These are phyloP conservation scores for Campylorhamphus procurvoides DNA, from an alignment of 2,113 vertebrate species.

Conservation along the genomic window DNA sequence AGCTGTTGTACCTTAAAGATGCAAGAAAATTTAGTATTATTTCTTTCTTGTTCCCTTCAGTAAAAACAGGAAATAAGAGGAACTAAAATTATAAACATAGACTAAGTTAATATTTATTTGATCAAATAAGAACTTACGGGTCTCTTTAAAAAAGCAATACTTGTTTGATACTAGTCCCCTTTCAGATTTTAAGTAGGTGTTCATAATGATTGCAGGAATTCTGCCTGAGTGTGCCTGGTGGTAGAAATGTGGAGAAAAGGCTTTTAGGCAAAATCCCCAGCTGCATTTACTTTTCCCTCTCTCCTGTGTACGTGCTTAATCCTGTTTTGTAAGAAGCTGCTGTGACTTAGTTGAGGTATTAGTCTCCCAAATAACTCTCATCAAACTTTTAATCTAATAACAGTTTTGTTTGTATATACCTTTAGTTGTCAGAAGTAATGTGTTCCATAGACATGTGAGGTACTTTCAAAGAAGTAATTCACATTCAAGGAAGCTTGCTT, in stretches of 20 bases:
- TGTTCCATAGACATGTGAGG: background rate
- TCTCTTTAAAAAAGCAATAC: background rate
- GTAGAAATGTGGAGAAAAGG: background rate
- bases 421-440: background rate
- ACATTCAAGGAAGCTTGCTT: background rate
- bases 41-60: background rate
- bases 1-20: background rate
- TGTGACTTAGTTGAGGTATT: background rate
- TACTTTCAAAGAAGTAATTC: background rate
- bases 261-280: conserved; percentile 19
- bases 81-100: background rate
- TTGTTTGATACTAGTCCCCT: background rate
- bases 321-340: conserved; percentile 14
- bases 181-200: background rate
- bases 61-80: background rate
- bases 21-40: background rate
- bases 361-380: background rate
- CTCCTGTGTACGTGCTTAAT: background rate
- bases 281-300: background rate
- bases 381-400: background rate
- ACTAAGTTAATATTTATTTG: background rate
- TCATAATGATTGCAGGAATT: background rate
- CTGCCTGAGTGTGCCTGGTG: background rate
- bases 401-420: background rate
- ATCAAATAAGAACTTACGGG: background rate